phyloP scores from a whole-genome alignment of 2,113 vertebrate genomes.

The Pseudois nayaur region DNA sequence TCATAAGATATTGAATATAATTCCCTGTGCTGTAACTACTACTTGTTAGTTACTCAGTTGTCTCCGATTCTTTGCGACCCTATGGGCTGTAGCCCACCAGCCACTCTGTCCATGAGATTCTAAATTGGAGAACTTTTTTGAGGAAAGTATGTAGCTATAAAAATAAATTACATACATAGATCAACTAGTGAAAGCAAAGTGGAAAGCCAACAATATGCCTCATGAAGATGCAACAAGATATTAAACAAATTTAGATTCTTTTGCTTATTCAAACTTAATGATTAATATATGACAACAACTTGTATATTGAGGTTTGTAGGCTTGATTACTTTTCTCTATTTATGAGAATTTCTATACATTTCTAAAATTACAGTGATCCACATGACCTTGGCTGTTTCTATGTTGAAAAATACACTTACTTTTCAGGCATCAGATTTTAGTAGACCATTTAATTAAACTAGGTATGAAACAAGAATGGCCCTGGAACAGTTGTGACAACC shows the following conservation, averaged over 20 bases:
- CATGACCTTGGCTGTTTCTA: not conserved
- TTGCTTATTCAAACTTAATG: not conserved
- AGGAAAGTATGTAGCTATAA: not conserved
- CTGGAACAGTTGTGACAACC: not conserved
- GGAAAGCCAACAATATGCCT: not conserved
- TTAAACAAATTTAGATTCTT: not conserved
- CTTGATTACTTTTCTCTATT: not conserved
- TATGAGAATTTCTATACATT: slow-evolving; percentile 20
- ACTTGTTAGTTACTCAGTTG: not conserved
- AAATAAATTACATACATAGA: not conserved
- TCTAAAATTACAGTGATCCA: not conserved
- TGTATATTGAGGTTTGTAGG: not conserved
- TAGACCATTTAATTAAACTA: slow-evolving; percentile 57
- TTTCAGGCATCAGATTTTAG: slow-evolving; percentile 32
- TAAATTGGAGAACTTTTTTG: not conserved
- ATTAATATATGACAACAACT: not conserved
- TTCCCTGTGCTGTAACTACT: not conserved
- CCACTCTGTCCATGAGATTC: not conserved
- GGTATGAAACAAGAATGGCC: slow-evolving; percentile 5
- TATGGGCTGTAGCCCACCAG: not conserved
- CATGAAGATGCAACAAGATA: not conserved
- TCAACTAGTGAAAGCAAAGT: not conserved
- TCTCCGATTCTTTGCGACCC: accelerated
- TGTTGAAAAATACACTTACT: slow-evolving; percentile 38
- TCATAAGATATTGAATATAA: not conserved